A percentile compares a stretch with the other conserved stretches of the same genome.
Conservation (phyloP, 2,888 invertebrate species). For the Drosophila incognita region DNA sequence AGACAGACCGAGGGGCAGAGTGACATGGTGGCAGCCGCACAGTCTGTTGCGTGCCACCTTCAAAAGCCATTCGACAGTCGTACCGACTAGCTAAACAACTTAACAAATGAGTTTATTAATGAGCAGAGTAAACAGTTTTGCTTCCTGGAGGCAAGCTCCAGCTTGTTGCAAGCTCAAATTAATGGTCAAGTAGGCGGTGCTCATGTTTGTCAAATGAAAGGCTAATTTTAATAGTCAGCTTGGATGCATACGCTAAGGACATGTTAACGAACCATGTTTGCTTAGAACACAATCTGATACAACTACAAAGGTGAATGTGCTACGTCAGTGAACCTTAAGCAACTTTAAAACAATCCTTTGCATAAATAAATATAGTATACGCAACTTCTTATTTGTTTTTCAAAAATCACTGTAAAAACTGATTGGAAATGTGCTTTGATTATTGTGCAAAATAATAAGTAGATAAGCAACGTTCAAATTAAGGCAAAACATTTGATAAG, state of each 20-base stretch:
- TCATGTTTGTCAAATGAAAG: slow-evolving; percentile 1
- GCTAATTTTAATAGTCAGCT: slow-evolving; percentile 14
- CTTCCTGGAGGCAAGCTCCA: not conserved
- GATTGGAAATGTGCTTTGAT: not conserved
- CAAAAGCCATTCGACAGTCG: slow-evolving; percentile 1
- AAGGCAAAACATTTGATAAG: not conserved
- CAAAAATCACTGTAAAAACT: not conserved
- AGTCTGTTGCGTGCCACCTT: slow-evolving; percentile 46
- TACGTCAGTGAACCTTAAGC: not conserved
- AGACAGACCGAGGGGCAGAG: not conserved
- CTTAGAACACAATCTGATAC: not conserved
- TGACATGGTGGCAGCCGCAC: not conserved
- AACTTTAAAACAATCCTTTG: not conserved
- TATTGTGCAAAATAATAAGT: not conserved
- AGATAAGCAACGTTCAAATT: not conserved
- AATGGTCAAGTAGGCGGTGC: slow-evolving; percentile 26
- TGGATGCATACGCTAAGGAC: slow-evolving; percentile 7
- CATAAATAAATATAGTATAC: no score
- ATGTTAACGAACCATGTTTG: slow-evolving; percentile 26
- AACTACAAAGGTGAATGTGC: not conserved
- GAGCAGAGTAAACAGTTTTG: slow-evolving; percentile 45
- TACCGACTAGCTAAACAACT: slow-evolving; percentile 43
- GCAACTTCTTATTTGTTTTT: not conserved
- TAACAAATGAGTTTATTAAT: slow-evolving; percentile 64
- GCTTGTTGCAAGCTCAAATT: slow-evolving; percentile 11